A percentile compares a stretch with the other conserved stretches of the same genome.
Evolutionary conservation across 1,140 invertebrate species (phyloP).

Genomic region (Zeugodacus cucurbitae): DNA sequence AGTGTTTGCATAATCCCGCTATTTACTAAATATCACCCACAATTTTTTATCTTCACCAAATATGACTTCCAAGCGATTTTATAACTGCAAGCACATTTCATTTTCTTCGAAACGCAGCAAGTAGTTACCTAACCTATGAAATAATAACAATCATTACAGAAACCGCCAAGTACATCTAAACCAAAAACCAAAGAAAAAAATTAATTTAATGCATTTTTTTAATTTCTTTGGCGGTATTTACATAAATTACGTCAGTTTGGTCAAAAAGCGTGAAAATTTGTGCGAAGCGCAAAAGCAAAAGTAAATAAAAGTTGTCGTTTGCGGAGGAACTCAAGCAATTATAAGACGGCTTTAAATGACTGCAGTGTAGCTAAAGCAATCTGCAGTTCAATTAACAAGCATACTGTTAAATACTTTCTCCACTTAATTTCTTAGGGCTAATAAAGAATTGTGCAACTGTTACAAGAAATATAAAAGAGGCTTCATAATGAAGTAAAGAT

Average conservation of each 20-base stretch:
- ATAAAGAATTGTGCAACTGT: not conserved
- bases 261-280: constrained; percentile 30
- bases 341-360: not conserved
- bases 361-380: not conserved
- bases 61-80: not conserved
- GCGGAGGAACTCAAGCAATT: not conserved
- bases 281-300: not conserved
- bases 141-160: not conserved
- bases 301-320: not conserved
- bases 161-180: not conserved
- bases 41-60: not conserved
- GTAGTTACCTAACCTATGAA: not conserved
- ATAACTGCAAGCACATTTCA: not conserved
- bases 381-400: not conserved
- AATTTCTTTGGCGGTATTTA: not conserved
- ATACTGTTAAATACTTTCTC: not conserved
- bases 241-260: constrained; percentile 25
- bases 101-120: not conserved
- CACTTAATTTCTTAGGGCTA: not conserved
- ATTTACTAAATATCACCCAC: not conserved
- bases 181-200: not conserved
- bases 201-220: not conserved
- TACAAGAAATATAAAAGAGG: not conserved
- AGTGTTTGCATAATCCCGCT: not conserved
- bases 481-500: too few species aligned